Evolutionary conservation across 35 echinoderm and acorn worm species (phyloP), one percentile per base, ranked within the genome.

Genomic region (Diadema setosum): DNA sequence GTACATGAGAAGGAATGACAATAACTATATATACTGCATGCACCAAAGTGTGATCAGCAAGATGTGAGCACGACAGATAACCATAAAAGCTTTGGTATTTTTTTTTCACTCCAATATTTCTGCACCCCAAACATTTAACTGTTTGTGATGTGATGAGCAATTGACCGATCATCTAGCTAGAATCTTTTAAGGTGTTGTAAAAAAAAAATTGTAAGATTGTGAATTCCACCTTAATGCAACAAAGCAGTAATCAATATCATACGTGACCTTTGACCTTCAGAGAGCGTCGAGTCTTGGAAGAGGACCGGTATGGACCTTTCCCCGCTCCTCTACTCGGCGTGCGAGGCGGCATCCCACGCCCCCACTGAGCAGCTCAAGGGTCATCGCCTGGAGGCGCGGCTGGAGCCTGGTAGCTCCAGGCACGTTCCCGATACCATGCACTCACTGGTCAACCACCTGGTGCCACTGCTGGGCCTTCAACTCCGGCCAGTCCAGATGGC

Each of bases 371-470:
- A 88, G 63, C 56, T 96, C 56, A 91, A 88, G 82, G 65, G 75
- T 48, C 85, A 88, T 44, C 48, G 52, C 27, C 44, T 96, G 3
- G 70, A 84, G 26, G 27, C 86, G 55, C 91, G 69, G n/a, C 89
- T 91, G 9, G 45, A 56, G 4, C 78, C 93, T 84, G 70, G 75
- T 36, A 84, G 81, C 70, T 61, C 78, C 37, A 84, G 48, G 12
- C 64, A 81, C 11, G 39, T 91, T 27, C 84, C 90, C 35, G 80
- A 92, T 24, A 40, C 48, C 21, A 58, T 97, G 29, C 91, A 97
- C 82, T 70, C 87, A 33, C 48, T 97, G 2, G 24, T 93, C 18
- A 93, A 97, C 37, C 87, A 82, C 18, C 74, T 97, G 21, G 89
- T 67, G 44, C 57, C 65, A 31, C 32, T 90, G 20, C 23, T 97